A percentile compares a stretch with the other conserved stretches of the same genome.
phyloP scores from a whole-genome alignment of 2,113 vertebrate genomes.

The Acrocephalus arundinaceus region DNA sequence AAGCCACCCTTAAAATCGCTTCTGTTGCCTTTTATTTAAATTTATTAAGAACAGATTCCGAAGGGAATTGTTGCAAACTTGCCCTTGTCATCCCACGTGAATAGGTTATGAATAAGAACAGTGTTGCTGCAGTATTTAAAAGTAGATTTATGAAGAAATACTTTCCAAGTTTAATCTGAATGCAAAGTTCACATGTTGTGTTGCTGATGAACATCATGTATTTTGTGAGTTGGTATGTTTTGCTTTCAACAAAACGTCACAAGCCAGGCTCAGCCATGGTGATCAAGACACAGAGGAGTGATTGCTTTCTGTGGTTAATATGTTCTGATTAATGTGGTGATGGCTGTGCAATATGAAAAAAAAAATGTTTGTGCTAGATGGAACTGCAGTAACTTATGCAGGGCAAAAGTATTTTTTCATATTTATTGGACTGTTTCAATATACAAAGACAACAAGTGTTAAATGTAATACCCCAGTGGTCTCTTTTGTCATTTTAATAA shows the following conservation, averaged over 20 bases:
- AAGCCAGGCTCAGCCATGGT: not conserved
- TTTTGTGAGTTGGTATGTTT: not conserved
- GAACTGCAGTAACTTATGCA: not conserved
- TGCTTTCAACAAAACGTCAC: not conserved
- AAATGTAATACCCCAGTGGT: not conserved
- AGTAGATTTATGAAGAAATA: not conserved
- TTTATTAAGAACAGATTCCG: not conserved
- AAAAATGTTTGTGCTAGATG: not conserved
- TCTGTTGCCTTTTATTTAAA: not conserved
- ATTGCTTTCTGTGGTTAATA: not conserved
- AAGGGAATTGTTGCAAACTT: not conserved
- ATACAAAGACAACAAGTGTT: not conserved
- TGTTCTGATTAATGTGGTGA: not conserved
- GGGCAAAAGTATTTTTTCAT: not conserved
- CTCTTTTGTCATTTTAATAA: not conserved
- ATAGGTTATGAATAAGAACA: not conserved
- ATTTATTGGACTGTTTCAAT: not conserved
- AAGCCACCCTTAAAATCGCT: rapidly evolving
- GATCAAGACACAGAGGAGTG: not conserved
- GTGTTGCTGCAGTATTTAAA: not conserved
- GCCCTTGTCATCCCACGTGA: not conserved
- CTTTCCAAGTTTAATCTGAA: not conserved
- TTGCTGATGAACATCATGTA: not conserved
- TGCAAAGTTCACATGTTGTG: not conserved
- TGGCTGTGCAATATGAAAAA: not conserved